These are phyloP conservation scores for Cardinalis cardinalis DNA, from an alignment of 2,113 vertebrate species.

Conservation along the genomic window DNA sequence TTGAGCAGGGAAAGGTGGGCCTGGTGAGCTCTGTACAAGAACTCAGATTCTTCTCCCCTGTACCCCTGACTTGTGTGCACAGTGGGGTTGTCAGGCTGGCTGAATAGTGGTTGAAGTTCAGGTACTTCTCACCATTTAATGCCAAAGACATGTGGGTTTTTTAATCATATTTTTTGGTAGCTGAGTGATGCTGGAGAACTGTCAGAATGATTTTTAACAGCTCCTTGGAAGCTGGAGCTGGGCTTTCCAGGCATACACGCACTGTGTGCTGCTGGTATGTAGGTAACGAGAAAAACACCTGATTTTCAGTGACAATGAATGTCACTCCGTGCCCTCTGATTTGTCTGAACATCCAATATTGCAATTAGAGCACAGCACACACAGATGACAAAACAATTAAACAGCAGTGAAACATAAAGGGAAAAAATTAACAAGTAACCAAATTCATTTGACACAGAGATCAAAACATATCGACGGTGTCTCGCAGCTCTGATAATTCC, in stretches of 20 bases:
- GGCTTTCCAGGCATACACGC: background rate
- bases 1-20: background rate
- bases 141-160: background rate
- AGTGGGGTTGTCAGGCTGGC: background rate
- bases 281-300: background rate
- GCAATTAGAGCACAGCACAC: background rate
- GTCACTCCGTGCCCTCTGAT: background rate
- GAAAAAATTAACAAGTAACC: constrained; percentile 59
- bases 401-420: constrained; percentile 50
- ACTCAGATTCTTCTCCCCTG: background rate
- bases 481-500: constrained; percentile 63
- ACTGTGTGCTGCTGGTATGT: background rate
- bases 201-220: background rate
- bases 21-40: background rate
- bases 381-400: constrained; percentile 56
- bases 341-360: constrained; percentile 6
- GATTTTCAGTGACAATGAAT: background rate
- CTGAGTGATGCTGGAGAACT: background rate
- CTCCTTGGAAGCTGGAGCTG: background rate
- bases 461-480: constrained; percentile 73
- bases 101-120: background rate
- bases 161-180: background rate
- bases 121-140: background rate
- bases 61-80: background rate
- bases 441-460: constrained; percentile 66